Evolutionary conservation across 1,140 invertebrate genomes (phyloP).

Genomic region (Myzus persicae): DNA sequence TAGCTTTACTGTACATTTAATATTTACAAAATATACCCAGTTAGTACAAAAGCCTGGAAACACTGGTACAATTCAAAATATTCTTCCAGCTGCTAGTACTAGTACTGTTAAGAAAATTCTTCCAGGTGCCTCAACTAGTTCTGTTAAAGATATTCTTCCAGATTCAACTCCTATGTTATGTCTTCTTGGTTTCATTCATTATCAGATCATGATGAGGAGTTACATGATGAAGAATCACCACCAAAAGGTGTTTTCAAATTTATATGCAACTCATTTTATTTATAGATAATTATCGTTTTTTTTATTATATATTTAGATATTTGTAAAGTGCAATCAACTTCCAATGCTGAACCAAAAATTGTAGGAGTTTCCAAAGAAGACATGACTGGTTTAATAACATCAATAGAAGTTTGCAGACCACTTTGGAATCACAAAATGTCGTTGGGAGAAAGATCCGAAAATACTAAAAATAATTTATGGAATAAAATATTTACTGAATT

Average conservation of each 20-base stretch:
- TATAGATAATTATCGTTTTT: neutral
- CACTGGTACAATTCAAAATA: too few relatives aligned
- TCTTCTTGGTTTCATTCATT: neutral
- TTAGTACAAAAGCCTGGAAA: too few relatives aligned
- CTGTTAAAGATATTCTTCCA: too few relatives aligned
- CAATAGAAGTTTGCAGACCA: neutral
- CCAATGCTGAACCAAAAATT: neutral
- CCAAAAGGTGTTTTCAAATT: neutral
- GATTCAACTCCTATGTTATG: too few relatives aligned
- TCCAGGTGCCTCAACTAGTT: too few relatives aligned
- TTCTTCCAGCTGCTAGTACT: too few relatives aligned
- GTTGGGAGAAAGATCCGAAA: neutral
- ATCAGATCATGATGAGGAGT: neutral
- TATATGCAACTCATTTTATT: neutral
- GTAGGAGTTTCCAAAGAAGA: too few relatives aligned
- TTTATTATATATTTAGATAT: neutral
- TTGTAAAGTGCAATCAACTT: neutral
- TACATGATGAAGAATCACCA: neutral
- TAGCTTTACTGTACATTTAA: conserved; percentile 34
- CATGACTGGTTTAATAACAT: too few relatives aligned
- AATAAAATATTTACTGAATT: neutral
- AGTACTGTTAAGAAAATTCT: too few relatives aligned
- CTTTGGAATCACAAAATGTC: conserved; percentile 12
- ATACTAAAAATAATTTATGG: conserved; percentile 15
- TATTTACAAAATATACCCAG: too few relatives aligned